phyloP scores from a whole-genome alignment of 2,888 invertebrate genomes.

The Hecatera dysodea region DNA sequence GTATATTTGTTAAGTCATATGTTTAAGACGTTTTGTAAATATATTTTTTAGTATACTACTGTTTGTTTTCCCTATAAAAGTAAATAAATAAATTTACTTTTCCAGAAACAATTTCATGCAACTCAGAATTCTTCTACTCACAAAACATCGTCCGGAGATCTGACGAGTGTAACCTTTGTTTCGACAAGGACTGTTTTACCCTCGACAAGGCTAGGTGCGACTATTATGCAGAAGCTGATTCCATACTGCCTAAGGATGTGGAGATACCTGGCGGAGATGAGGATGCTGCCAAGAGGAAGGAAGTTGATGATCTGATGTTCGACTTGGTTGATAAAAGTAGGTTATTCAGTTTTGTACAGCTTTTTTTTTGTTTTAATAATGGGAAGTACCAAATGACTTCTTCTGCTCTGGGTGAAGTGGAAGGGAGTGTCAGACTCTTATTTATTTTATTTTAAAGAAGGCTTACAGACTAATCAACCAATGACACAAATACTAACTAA shows the following conservation, averaged over 20 bases:
- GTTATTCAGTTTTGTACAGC: not conserved
- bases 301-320: conserved; percentile 71
- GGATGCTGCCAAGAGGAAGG: conserved; percentile 36
- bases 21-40: no score
- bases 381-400: no score
- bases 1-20: no score
- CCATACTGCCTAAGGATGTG: conserved; percentile 56
- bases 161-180: conserved; percentile 74
- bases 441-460: no score
- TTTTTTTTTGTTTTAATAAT: no score
- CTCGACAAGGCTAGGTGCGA: conserved; percentile 70
- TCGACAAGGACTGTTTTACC: conserved; percentile 70
- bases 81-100: no score
- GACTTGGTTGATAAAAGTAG: conserved; percentile 67
- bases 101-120: conserved; percentile 32
- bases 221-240: conserved; percentile 72
- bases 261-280: conserved; percentile 21
- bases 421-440: no score
- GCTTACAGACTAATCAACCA: no score
- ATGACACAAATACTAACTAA: no score
- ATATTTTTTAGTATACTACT: no score
- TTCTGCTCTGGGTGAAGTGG: no score
- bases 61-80: no score
- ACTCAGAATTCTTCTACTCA: conserved; percentile 42
- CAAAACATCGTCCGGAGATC: conserved; percentile 45